phyloP scores from a whole-genome alignment of 2,888 invertebrate genomes.

The Tachina lurida region DNA sequence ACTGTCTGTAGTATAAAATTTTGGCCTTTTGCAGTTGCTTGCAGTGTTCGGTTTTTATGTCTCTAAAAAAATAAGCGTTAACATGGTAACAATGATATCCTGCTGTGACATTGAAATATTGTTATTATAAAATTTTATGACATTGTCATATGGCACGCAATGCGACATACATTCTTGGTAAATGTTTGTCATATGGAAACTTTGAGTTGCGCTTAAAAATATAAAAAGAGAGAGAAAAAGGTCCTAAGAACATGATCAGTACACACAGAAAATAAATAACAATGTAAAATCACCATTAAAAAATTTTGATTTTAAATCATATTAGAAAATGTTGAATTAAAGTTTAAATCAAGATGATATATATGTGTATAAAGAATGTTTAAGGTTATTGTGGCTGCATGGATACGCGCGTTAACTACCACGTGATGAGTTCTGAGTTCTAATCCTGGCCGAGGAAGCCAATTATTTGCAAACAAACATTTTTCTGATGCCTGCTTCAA shows the following conservation, averaged over 20 bases:
- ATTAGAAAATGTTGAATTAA: too few species aligned
- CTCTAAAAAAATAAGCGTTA: slow-evolving; percentile 81
- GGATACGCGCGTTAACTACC: too few species aligned
- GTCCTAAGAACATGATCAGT: slow-evolving; percentile 36
- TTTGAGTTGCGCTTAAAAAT: slow-evolving; percentile 24
- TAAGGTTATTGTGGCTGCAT: too few species aligned
- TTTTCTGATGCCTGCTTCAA: too few species aligned
- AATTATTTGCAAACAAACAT: too few species aligned
- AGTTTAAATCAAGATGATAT: too few species aligned
- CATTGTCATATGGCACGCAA: slow-evolving; percentile 76
- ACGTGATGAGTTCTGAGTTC: too few species aligned
- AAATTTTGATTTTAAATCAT: too few species aligned
- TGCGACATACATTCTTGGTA: slow-evolving; percentile 65
- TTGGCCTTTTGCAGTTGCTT: slow-evolving; percentile 25
- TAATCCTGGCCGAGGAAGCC: too few species aligned
- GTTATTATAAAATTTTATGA: slow-evolving; percentile 81
- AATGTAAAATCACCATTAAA: too few species aligned
- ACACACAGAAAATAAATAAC: too few species aligned
- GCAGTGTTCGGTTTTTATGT: slow-evolving; percentile 69
- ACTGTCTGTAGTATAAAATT: not conserved
- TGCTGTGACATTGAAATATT: slow-evolving; percentile 83
- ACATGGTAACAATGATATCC: slow-evolving; percentile 83
- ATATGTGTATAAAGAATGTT: too few species aligned
- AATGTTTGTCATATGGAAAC: slow-evolving; percentile 24
- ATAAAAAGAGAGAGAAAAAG: slow-evolving; percentile 24